Base-by-base conservation (phyloP, 1,140 invertebrate species). In the Dreissena polymorpha region DNA sequence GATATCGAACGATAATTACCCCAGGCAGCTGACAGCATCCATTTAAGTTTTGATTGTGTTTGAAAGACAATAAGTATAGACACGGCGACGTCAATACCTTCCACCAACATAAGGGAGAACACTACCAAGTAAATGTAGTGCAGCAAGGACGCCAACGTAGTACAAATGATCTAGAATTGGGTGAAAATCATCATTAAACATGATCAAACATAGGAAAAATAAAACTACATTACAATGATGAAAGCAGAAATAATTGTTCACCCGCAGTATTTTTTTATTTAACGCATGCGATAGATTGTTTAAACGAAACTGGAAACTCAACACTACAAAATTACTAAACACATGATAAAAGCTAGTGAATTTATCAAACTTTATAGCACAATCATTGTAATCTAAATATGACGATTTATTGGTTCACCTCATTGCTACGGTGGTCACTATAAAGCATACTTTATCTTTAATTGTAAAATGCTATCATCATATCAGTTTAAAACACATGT, bases 71-170 rank as follows among this genome's bases (percentile, higher is more conserved):
- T 49, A 10, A 78, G n/a, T n/a, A 89, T 71, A 16, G 71, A 73
- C 13, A 87, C 67, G 21, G 86, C 77, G n/a, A 89, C 72, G 29
- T 89, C 80, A 0, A 89, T 67, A 3, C 86, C 87, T 71, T 88
- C 85, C 29, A 73, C 82, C 72, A 89, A 70, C 88, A 89, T 89
- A 14, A 88, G 51, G 80, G 57, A 86, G 71, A 89, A 89, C 23
- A 87, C 86, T 27, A 82, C 79, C 57, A 88, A 60, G 63, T 85
- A 89, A 55, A 89, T 73, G 67, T 86, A 89, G 53, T 89, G 88
- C 1, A 89, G 85, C 8, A 88, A 29, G 0, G 72, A 84, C 57
- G 88, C 84, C 12, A 89, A 70, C 5, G 74, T 75, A 27, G 71
- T 81, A 71, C 88, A 89, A 0, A 63, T 64, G 69, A 64, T 53